Evolutionary conservation across 2,888 invertebrate genomes (phyloP).

Genomic region (Luperina nickerlii): DNA sequence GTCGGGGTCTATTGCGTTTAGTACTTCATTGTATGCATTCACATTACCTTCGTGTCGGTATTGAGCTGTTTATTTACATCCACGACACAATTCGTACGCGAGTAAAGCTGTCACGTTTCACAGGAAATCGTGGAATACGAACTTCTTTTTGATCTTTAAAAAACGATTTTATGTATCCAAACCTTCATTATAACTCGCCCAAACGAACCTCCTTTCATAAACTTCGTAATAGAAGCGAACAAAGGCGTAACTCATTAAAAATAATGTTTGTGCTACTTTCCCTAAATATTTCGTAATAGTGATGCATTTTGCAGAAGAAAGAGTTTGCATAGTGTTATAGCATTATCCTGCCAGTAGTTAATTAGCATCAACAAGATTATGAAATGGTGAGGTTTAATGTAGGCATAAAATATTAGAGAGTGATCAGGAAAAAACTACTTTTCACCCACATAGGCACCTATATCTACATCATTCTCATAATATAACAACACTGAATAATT

Average conservation of each 20-base stretch:
- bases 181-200: conserved; percentile 5
- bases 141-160: conserved; percentile 35
- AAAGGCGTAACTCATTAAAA: conserved; percentile 24
- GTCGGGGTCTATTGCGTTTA: conserved; percentile 41
- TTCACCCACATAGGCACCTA: background rate
- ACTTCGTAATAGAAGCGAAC: conserved; percentile 9
- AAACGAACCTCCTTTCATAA: conserved; percentile 22
- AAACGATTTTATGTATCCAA: conserved; percentile 27
- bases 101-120: conserved; percentile 51
- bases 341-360: conserved; percentile 37
- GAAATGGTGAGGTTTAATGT: conserved; percentile 33
- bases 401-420: conserved; percentile 26
- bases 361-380: conserved; percentile 27
- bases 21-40: conserved; percentile 37
- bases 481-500: conserved; percentile 31
- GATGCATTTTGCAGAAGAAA: conserved; percentile 49
- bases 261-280: conserved; percentile 73
- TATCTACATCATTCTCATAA: background rate
- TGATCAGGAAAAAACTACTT: background rate
- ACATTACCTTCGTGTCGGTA: conserved; percentile 32
- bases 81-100: conserved; percentile 10
- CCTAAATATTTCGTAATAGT: conserved; percentile 70
- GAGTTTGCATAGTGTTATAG: conserved; percentile 67
- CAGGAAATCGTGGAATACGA: conserved; percentile 51
- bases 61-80: conserved; percentile 50